Conservation (phyloP, 1,140 invertebrate genomes). For the Procambarus clarkii region DNA sequence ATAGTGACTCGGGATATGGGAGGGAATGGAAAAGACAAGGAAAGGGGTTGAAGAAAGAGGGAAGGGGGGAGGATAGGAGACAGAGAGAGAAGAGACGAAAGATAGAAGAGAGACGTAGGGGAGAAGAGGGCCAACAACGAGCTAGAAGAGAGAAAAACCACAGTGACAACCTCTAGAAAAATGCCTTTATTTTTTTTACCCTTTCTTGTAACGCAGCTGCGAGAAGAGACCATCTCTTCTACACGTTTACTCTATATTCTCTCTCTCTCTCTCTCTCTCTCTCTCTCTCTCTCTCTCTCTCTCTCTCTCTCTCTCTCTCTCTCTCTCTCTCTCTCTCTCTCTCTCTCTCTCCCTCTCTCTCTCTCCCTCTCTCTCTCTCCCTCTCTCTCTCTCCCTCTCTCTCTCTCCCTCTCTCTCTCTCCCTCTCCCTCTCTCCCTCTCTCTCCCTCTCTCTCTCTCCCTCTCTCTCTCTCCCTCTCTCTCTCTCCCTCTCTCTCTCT, state of each 20-base stretch:
- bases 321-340: no score
- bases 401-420: no score
- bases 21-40: no score
- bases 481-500: not conserved
- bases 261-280: not conserved
- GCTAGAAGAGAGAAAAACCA: not conserved
- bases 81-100: not conserved
- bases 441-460: no score
- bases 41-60: no score
- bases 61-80: not conserved
- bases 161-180: not conserved
- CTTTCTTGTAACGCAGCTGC: no score
- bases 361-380: not conserved
- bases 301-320: not conserved
- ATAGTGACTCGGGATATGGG: no score
- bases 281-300: not conserved
- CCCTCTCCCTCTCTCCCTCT: no score
- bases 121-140: not conserved
- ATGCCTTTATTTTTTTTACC: no score
- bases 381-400: no score
- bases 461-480: not conserved
- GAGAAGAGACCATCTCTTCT: no score
- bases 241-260: no score
- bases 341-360: not conserved
- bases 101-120: not conserved